phyloP scores from a whole-genome alignment of 2,113 vertebrate genomes.

The Ceyx margarethae region DNA sequence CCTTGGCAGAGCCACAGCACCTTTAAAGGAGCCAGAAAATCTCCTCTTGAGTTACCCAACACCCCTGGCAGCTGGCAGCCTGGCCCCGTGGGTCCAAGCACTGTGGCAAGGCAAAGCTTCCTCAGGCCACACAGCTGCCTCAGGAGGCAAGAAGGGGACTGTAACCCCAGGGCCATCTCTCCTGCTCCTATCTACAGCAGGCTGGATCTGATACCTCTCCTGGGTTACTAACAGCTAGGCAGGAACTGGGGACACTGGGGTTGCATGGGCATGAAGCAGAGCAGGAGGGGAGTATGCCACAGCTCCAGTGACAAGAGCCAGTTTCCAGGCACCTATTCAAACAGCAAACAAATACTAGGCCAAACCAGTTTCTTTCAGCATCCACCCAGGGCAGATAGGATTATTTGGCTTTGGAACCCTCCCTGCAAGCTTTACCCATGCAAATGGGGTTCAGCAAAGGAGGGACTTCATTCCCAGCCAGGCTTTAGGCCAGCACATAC shows the following conservation, averaged over 20 bases:
- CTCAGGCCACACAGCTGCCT: not conserved
- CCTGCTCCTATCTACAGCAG: not conserved
- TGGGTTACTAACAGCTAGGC: not conserved
- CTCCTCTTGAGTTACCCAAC: not conserved
- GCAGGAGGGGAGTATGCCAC: not conserved
- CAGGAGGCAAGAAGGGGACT: not conserved
- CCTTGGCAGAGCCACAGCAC: not conserved
- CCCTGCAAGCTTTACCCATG: not conserved
- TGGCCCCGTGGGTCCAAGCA: not conserved
- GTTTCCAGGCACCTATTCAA: constrained; percentile 12
- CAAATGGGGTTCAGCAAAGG: not conserved
- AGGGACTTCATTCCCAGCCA: not conserved
- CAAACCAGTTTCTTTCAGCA: not conserved
- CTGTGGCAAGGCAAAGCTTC: not conserved
- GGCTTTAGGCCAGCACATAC: not conserved
- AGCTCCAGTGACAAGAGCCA: not conserved
- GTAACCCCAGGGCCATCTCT: not conserved
- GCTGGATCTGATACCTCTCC: not conserved
- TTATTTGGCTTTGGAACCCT: not conserved
- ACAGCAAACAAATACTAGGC: not conserved
- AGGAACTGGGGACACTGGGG: not conserved
- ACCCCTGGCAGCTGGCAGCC: no score
- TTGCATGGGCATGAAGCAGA: not conserved
- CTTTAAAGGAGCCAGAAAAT: not conserved
- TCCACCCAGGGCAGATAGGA: not conserved